phyloP scores from a whole-genome alignment of 2,797 vertebrate genomes.

The Poeciliopsis paucimaculata region DNA sequence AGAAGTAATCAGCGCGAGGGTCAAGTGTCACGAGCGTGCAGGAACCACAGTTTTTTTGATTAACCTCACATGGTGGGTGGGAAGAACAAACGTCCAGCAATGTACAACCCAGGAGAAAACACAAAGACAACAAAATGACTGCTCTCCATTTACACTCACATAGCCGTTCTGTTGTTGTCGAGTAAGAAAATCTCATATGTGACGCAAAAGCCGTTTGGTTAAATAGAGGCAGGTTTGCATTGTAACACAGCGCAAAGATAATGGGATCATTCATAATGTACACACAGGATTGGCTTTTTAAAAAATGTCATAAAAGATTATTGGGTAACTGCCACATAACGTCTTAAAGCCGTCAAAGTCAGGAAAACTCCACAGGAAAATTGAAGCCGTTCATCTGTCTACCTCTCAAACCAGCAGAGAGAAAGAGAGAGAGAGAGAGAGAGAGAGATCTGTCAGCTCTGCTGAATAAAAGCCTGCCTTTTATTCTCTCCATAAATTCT shows the following conservation, averaged over 20 bases:
- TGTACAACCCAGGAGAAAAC: background rate
- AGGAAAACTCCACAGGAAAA: background rate
- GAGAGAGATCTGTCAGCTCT: background rate
- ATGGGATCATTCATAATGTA: background rate
- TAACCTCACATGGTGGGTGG: background rate
- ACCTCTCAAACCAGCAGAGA: background rate
- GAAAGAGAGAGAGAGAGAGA: too few species aligned
- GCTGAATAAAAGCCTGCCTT: background rate
- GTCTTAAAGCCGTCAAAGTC: background rate
- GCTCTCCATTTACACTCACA: background rate
- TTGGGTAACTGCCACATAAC: background rate
- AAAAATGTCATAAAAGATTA: background rate
- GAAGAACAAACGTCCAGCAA: background rate
- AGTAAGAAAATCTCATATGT: background rate
- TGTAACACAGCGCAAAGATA: background rate
- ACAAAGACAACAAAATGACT: background rate
- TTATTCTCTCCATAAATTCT: slow-evolving; percentile 1
- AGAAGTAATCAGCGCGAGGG: background rate
- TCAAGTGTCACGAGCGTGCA: background rate
- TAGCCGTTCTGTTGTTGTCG: background rate
- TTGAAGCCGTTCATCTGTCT: background rate
- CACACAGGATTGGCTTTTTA: background rate
- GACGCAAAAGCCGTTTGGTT: background rate
- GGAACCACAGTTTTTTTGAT: background rate
- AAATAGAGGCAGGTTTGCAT: background rate